Conservation (phyloP, 2,113 vertebrate genomes). For the Calidris pygmaea region DNA sequence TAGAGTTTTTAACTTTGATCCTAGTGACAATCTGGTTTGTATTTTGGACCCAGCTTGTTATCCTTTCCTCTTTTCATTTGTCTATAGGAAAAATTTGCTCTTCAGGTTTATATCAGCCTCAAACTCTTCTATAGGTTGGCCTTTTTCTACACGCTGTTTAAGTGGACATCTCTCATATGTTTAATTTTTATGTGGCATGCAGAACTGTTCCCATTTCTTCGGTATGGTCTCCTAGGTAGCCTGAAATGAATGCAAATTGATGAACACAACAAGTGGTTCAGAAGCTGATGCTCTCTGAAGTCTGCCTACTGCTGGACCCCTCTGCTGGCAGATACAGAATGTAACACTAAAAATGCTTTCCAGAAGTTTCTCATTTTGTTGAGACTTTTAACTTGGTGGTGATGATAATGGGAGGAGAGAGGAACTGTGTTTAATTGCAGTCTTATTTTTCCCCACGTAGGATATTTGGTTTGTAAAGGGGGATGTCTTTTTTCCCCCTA, state of each 20-base stretch:
- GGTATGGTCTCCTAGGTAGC: background rate
- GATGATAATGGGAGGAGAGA: background rate
- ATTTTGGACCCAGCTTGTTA: background rate
- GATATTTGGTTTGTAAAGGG: background rate
- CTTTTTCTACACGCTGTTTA: background rate
- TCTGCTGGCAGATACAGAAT: background rate
- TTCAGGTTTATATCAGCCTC: background rate
- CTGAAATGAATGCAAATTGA: conserved; percentile 8
- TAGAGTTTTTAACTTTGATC: background rate
- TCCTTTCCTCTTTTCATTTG: background rate
- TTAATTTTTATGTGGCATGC: background rate
- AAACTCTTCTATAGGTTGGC: background rate
- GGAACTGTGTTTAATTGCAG: background rate
- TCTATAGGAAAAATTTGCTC: background rate
- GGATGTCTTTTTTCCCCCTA: background rate
- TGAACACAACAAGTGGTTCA: background rate
- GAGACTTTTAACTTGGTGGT: background rate
- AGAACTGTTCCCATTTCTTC: background rate
- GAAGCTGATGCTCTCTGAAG: background rate
- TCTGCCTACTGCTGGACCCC: background rate
- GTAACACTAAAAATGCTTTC: background rate
- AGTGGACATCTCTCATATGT: background rate
- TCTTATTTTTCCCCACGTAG: background rate
- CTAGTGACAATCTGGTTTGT: background rate
- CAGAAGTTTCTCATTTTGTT: background rate